These are phyloP conservation scores for Rousettus madagascariensis DNA, from an alignment of 2,797 vertebrate species.

Conservation along the genomic window DNA sequence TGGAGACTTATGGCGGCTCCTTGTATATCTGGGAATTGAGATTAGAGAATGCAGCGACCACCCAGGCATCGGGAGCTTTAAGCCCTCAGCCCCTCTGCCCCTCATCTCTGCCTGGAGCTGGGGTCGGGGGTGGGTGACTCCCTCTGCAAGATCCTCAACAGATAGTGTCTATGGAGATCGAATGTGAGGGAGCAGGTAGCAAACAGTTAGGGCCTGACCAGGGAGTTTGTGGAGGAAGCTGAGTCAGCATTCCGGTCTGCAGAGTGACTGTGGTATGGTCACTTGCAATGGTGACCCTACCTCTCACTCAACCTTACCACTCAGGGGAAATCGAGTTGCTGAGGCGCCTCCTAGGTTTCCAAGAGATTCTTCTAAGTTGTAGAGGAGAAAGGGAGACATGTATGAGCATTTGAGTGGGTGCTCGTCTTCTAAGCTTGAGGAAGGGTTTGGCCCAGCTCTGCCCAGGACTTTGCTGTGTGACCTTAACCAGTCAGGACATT, in stretches of 20 bases:
- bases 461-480: neutral
- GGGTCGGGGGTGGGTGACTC: neutral
- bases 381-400: neutral
- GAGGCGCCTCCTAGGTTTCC: neutral
- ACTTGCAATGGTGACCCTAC: neutral
- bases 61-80: neutral
- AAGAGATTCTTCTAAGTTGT: neutral
- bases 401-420: neutral
- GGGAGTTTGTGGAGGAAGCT: neutral
- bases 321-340: neutral
- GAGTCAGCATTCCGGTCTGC: neutral
- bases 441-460: neutral
- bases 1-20: constrained; percentile 34
- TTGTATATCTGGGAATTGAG: neutral
- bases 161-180: neutral
- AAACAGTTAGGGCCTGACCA: neutral
- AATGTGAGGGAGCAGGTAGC: neutral
- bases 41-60: neutral
- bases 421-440: neutral
- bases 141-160: neutral
- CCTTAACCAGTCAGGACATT: neutral
- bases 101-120: neutral
- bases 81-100: neutral
- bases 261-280: neutral
- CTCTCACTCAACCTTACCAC: neutral